Conservation (phyloP, 2,113 vertebrate genomes). For the Physeter macrocephalus region DNA sequence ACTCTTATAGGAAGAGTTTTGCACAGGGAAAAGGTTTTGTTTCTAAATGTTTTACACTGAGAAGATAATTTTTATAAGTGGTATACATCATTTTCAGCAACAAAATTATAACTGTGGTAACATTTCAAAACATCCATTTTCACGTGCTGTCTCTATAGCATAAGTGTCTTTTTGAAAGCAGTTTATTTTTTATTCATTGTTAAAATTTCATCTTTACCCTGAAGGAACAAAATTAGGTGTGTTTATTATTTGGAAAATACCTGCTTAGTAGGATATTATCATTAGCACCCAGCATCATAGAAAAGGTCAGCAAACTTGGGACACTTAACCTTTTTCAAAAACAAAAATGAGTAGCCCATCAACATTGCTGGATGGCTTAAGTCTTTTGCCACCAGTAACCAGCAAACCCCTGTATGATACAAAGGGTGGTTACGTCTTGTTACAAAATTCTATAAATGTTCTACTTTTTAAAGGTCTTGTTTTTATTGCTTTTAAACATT, state of each 20-base stretch:
- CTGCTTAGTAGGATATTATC: not conserved
- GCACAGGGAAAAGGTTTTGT: not conserved
- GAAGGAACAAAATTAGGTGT: not conserved
- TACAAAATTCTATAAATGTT: not conserved
- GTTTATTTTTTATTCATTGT: not conserved
- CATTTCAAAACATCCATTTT: constrained; percentile 18
- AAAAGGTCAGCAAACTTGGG: not conserved
- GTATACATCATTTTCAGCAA: not conserved
- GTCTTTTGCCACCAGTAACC: not conserved
- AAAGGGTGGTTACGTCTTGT: not conserved
- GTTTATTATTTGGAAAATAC: not conserved
- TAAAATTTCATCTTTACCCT: not conserved
- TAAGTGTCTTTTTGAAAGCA: not conserved
- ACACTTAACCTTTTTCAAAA: not conserved
- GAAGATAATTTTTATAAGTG: not conserved
- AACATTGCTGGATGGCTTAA: not conserved
- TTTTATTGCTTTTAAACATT: not conserved
- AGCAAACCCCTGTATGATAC: not conserved
- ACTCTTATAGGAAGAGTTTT: not conserved
- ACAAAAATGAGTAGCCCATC: not conserved
- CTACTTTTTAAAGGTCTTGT: not conserved
- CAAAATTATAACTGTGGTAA: not conserved
- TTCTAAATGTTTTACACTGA: not conserved
- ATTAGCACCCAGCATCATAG: not conserved
- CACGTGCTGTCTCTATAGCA: not conserved